Evolutionary conservation across 2,888 invertebrate species (phyloP).

Genomic region (Netelia fuscicornis): DNA sequence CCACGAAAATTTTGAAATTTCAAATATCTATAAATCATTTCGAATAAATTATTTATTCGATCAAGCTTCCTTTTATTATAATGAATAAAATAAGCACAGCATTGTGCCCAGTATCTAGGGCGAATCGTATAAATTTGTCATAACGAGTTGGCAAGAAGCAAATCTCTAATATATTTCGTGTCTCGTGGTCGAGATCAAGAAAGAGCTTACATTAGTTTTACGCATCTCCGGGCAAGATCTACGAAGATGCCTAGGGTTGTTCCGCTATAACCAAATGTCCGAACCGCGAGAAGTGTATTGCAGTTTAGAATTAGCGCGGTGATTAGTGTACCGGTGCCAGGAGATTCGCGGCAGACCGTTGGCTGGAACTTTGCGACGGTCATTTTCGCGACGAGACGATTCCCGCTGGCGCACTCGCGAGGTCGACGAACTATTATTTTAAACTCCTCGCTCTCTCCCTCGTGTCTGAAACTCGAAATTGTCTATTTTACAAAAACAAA

Average conservation of each 20-base stretch:
- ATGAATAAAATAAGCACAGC: slow-evolving; percentile 2
- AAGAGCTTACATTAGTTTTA: neutral
- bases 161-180: slow-evolving; percentile 26
- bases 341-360: slow-evolving; percentile 47
- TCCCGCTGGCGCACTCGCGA: slow-evolving; percentile 8
- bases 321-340: slow-evolving; percentile 67
- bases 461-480: neutral
- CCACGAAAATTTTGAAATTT: neutral
- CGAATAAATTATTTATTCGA: too few relatives aligned
- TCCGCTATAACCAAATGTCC: slow-evolving; percentile 33
- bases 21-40: neutral
- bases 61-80: neutral
- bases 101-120: slow-evolving; percentile 8
- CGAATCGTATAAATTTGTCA: slow-evolving; percentile 26
- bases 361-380: slow-evolving; percentile 46
- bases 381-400: slow-evolving; percentile 27
- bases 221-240: slow-evolving; percentile 3
- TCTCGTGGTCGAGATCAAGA: slow-evolving; percentile 16
- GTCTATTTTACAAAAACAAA: neutral
- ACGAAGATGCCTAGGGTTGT: slow-evolving; percentile 21
- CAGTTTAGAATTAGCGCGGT: slow-evolving; percentile 61
- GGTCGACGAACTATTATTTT: slow-evolving; percentile 53
- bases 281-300: slow-evolving; percentile 16
- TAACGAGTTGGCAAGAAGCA: slow-evolving; percentile 5
- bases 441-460: too few relatives aligned